Base-by-base conservation (phyloP, 2,888 invertebrate genomes). In the Carterocephalus palaemon region DNA sequence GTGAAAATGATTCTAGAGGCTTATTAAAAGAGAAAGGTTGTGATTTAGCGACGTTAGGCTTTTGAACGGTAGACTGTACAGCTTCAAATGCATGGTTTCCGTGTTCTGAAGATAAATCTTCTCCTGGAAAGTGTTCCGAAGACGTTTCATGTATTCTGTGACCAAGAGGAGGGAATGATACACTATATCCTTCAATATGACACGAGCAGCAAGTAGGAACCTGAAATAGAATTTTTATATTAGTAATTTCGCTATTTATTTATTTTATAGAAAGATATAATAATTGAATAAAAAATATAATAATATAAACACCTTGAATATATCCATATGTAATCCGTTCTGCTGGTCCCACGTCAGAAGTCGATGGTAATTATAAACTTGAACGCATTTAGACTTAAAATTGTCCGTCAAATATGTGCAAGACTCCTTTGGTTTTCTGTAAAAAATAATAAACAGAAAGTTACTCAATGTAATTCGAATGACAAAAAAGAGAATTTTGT, bases 291-390 rank as follows among this genome's bases (percentile, higher is more conserved):
- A 26, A 8, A 1, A 19, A 8, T 15, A 5, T 4, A 19, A 19
- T 19, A 6, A n/a, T n/a, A n/a, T n/a, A n/a, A 7, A 24, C 71
- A 92, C 93, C 88, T 94, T 94, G 60, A 94, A 94, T 48, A 94
- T 93, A 64, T 94, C 95, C 89, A 94, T 93, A 56, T 94, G 94
- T 1, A 95, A 87, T 5, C 94, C 94, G 36, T 92, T 89, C 42
- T 91, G 90, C 52, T 92, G 91, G 63, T 94, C 94, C 94, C 95
- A 95, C 0, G 94, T 93, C 2, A 95, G 70, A 0, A 95, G 83
- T 3, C 95, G 88, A 61, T 95, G 95, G 60, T 94, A 94, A 64
- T 94, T 94, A 69, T 93, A 94, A 0, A 95, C 92, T 86, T 95
- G 95, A 1, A 91, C 89, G 65, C 95, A 95, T 57, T 93, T 91